These are phyloP conservation scores for Anas acuta DNA, from an alignment of 2,797 vertebrate genomes.

Conservation along the genomic window DNA sequence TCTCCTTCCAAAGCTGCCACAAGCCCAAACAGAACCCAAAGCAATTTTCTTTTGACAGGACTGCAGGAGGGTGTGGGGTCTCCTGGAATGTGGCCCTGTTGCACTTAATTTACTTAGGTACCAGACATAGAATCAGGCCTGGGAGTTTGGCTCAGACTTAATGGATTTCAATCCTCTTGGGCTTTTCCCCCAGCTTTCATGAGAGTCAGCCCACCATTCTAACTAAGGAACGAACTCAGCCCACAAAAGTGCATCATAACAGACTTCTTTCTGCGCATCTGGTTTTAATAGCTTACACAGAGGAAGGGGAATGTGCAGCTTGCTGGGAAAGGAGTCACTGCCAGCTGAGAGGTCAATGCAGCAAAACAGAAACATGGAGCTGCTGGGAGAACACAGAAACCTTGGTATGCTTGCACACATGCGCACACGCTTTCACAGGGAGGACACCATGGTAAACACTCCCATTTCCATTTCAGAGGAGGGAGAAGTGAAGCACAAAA, in stretches of 20 bases:
- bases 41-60: not conserved
- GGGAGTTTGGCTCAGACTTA: not conserved
- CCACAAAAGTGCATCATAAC: not conserved
- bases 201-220: not conserved
- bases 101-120: not conserved
- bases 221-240: not conserved
- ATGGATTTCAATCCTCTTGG: not conserved
- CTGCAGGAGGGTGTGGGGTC: not conserved
- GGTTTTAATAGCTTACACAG: not conserved
- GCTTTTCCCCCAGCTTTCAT: not conserved
- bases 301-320: conserved; percentile 17
- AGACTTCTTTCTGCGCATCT: conserved; percentile 18
- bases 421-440: not conserved
- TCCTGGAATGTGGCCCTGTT: not conserved
- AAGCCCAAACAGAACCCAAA: not conserved
- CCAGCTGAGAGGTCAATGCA: conserved; percentile 25
- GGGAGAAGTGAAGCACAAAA: not conserved
- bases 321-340: conserved; percentile 15
- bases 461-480: not conserved
- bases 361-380: not conserved
- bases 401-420: not conserved
- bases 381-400: not conserved
- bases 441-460: not conserved
- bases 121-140: not conserved
- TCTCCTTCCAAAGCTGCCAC: not conserved